Conservation (phyloP, 1,140 invertebrate genomes). For the Periplaneta americana region DNA sequence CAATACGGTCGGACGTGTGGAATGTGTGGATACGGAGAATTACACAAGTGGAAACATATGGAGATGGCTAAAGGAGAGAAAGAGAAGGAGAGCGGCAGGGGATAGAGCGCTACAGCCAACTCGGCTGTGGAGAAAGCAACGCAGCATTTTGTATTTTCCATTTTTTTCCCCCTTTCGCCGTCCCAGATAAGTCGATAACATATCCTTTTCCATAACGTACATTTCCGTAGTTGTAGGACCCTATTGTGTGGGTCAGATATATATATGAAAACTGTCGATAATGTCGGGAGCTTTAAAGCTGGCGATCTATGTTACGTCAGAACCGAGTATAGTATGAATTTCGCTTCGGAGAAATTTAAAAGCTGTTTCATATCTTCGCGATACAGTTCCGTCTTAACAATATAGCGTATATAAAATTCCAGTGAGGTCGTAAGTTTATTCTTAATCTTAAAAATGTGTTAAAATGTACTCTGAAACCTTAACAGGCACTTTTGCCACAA, state of each 20-base stretch:
- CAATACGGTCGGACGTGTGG: neutral
- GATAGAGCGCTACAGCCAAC: neutral
- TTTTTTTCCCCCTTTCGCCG: no score
- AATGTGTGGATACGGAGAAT: neutral
- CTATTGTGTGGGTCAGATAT: neutral
- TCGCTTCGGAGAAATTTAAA: no score
- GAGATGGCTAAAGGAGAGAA: neutral
- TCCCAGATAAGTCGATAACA: neutral
- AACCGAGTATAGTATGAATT: neutral
- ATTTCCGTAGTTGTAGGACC: neutral
- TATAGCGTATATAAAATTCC: no score
- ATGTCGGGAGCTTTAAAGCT: neutral
- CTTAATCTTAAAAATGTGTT: no score
- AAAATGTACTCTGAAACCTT: no score
- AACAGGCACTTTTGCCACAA: no score
- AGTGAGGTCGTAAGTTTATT: no score
- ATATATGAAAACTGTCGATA: neutral
- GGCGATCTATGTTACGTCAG: neutral
- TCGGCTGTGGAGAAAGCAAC: neutral
- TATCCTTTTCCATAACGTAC: neutral
- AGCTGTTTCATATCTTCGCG: neutral
- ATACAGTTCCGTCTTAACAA: no score
- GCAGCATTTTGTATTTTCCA: neutral
- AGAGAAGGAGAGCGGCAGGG: neutral
- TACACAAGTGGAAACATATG: neutral